Conservation (phyloP, 2,113 vertebrate species). For the Pseudopodoces humilis region DNA sequence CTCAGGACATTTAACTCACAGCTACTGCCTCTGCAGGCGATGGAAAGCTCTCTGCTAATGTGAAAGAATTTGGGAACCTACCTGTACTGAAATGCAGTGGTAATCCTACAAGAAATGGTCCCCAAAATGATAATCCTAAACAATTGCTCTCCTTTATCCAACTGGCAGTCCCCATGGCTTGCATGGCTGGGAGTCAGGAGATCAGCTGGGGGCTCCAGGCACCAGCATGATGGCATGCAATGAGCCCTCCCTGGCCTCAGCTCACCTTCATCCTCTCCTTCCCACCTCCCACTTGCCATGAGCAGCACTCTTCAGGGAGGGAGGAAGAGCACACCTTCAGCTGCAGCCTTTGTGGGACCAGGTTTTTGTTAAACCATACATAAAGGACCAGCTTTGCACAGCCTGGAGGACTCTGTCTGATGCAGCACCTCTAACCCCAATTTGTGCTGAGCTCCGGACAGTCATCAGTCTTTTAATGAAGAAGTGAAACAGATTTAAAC, state of each 20-base stretch:
- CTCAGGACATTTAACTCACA: background rate
- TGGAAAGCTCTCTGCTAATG: background rate
- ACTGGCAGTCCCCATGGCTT: background rate
- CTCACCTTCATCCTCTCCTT: background rate
- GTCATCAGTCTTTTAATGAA: background rate
- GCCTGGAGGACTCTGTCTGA: background rate
- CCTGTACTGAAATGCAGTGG: background rate
- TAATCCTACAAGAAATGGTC: background rate
- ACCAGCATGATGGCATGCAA: background rate
- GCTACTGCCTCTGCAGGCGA: background rate
- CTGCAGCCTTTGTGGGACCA: background rate
- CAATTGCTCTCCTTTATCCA: background rate
- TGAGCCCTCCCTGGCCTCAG: background rate
- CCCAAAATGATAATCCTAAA: background rate
- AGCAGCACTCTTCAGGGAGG: background rate
- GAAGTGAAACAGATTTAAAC: background rate
- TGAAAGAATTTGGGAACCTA: background rate
- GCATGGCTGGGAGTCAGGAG: background rate
- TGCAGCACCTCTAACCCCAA: rapidly evolving
- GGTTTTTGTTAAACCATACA: background rate
- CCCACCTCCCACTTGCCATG: rapidly evolving
- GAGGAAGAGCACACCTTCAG: background rate
- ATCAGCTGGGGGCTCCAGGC: background rate
- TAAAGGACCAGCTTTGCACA: background rate
- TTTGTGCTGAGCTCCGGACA: background rate